Percentiles rank a stretch among this genome's conserved stretches.
These are phyloP conservation scores for Apeltes quadracus DNA, from an alignment of 2,113 vertebrate genomes.

Conservation along the genomic window DNA sequence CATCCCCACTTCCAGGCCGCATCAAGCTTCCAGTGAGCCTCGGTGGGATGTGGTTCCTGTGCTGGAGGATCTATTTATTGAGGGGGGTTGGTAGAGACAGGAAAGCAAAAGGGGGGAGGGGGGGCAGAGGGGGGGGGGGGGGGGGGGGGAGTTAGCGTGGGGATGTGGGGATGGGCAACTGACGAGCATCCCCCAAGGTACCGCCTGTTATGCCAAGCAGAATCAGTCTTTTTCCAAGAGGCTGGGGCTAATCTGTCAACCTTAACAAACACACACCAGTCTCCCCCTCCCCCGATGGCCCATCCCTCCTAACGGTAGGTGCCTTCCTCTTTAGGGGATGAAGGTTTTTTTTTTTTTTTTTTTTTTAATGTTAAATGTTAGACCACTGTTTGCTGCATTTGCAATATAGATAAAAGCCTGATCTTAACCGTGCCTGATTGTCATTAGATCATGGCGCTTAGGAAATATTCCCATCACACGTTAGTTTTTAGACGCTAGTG, in stretches of 20 bases:
- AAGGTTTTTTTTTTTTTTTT: conserved; percentile 34
- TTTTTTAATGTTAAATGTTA: conserved; percentile 11
- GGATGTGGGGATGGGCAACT: conserved; percentile 78
- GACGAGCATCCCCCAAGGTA: conserved; percentile 77
- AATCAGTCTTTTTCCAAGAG: conserved; percentile 73
- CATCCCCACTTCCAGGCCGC: conserved; percentile 33
- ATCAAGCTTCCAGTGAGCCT: conserved; percentile 39
- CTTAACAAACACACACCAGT: conserved; percentile 64
- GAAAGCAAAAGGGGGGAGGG: conserved; percentile 60
- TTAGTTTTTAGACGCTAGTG: conserved; percentile 29
- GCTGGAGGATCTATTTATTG: conserved; percentile 63
- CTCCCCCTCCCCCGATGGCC: conserved; percentile 43
- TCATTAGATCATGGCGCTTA: background rate
- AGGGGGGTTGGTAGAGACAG: conserved; percentile 76
- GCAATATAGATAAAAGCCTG: background rate
- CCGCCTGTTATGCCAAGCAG: conserved; percentile 79
- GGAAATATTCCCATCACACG: conserved; percentile 29
- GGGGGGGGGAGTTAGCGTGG: conserved; percentile 59
- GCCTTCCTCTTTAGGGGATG: conserved; percentile 48
- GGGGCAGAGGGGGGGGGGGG: conserved; percentile 56
- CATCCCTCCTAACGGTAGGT: conserved; percentile 41
- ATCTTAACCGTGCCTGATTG: conserved; percentile 22
- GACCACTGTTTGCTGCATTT: conserved; percentile 13
- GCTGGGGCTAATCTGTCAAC: conserved; percentile 79
- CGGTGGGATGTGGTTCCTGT: conserved; percentile 55